These are phyloP conservation scores for Malthinus seriepunctatus DNA, from an alignment of 2,888 invertebrate genomes.

Conservation along the genomic window DNA sequence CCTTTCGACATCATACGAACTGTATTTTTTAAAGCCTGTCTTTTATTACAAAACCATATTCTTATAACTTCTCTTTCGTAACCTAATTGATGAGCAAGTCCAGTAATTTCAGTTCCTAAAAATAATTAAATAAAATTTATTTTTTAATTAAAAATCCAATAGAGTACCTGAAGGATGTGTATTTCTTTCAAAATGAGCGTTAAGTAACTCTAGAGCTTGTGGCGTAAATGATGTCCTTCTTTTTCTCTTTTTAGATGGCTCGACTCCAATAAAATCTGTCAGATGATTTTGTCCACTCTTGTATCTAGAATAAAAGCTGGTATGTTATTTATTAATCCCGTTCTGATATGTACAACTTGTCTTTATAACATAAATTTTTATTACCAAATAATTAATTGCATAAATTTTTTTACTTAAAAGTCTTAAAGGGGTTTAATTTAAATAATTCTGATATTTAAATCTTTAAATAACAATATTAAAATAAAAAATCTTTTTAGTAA, in stretches of 20 bases:
- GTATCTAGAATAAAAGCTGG: conserved; percentile 67
- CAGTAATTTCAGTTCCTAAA: conserved; percentile 95
- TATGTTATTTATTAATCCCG: conserved; percentile 35
- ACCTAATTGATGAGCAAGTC: conserved; percentile 91
- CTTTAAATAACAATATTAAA: too few species aligned
- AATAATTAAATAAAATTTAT: conserved; percentile 33
- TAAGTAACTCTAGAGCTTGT: conserved; percentile 91
- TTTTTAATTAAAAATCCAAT: background rate
- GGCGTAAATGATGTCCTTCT: conserved; percentile 96
- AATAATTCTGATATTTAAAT: too few species aligned
- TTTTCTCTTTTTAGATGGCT: conserved; percentile 96
- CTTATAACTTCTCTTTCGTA: conserved; percentile 97
- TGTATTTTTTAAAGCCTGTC: conserved; percentile 97
- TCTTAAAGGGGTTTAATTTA: too few species aligned
- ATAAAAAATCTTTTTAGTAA: too few species aligned
- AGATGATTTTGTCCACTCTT: conserved; percentile 91
- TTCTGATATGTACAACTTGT: conserved; percentile 3
- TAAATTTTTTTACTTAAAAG: too few species aligned
- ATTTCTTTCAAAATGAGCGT: conserved; percentile 94
- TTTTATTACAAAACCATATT: conserved; percentile 99
- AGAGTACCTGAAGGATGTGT: conserved; percentile 92
- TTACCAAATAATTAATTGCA: background rate
- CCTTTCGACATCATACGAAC: conserved; percentile 92
- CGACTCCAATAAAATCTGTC: conserved; percentile 94
- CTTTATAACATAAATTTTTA: background rate